These are phyloP conservation scores for Remorina albescens DNA, from an alignment of 2,797 vertebrate genomes.

Conservation along the genomic window DNA sequence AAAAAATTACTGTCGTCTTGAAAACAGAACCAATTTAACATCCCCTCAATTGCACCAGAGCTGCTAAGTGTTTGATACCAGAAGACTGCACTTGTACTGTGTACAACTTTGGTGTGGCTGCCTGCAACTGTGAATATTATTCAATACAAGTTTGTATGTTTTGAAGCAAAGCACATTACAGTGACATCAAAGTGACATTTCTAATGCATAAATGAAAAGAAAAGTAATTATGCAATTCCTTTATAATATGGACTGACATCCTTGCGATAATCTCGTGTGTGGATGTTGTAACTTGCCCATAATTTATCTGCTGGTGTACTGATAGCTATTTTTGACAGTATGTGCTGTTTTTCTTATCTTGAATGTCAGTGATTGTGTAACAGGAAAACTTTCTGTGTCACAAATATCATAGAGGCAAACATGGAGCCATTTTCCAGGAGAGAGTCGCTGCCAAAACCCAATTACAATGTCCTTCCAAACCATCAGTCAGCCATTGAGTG, in stretches of 20 bases:
- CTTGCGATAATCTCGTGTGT: slow-evolving; percentile 12
- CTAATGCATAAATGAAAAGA: slow-evolving; percentile 21
- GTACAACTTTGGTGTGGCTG: slow-evolving; percentile 43
- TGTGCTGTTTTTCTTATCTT: slow-evolving; percentile 47
- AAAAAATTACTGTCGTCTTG: too few relatives aligned
- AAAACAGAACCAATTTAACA: slow-evolving; percentile 49
- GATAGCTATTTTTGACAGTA: slow-evolving; percentile 33
- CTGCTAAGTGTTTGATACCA: slow-evolving; percentile 42
- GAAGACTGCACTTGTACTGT: slow-evolving; percentile 42
- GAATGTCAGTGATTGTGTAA: slow-evolving; percentile 66
- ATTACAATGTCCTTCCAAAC: slow-evolving; percentile 75
- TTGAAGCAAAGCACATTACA: too few relatives aligned
- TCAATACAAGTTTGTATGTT: too few relatives aligned
- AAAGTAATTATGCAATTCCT: slow-evolving; percentile 31
- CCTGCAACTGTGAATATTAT: slow-evolving; percentile 52
- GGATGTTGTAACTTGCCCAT: slow-evolving; percentile 1
- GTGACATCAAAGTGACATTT: slow-evolving; percentile 12
- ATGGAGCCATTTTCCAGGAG: slow-evolving; percentile 56
- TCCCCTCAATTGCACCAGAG: slow-evolving; percentile 27
- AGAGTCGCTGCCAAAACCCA: slow-evolving; percentile 64
- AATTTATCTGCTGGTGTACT: slow-evolving; percentile 23
- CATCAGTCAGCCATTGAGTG: slow-evolving; percentile 71
- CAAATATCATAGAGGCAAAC: slow-evolving; percentile 67
- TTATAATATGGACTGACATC: slow-evolving; percentile 19
- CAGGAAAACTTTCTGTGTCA: slow-evolving; percentile 64